phyloP scores from a whole-genome alignment of 2,888 invertebrate species.

The Anticlea derivata region DNA sequence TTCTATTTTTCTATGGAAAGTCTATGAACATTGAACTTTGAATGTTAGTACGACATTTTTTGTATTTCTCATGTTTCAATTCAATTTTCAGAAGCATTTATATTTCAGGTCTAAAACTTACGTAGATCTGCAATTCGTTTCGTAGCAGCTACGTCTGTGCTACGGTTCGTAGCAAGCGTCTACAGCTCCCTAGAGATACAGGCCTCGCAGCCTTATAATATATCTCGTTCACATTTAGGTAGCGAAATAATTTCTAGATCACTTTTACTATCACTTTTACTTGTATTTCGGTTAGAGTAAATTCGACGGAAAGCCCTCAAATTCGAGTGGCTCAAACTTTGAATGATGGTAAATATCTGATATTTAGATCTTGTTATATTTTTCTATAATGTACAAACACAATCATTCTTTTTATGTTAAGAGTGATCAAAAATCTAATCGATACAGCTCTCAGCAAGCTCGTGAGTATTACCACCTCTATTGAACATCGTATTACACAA shows the following conservation, averaged over 20 bases:
- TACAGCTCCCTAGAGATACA: conserved; percentile 72
- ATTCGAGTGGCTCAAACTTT: conserved; percentile 86
- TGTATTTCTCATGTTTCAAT: no score
- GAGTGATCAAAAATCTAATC: no score
- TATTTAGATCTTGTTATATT: conserved; percentile 1
- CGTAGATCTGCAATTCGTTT: conserved; percentile 60
- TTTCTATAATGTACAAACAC: no score
- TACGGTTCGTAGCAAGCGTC: conserved; percentile 69
- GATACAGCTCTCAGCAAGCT: no score
- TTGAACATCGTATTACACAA: no score
- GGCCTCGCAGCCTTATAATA: conserved; percentile 66
- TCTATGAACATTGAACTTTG: no score
- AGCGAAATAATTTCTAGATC: conserved; percentile 63
- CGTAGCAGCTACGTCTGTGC: conserved; percentile 66
- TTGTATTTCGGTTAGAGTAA: no score
- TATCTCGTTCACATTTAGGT: conserved; percentile 63
- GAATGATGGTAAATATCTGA: conserved; percentile 90
- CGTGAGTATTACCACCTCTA: no score
- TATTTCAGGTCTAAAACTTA: conserved; percentile 5
- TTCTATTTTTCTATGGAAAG: no score
- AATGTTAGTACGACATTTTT: no score
- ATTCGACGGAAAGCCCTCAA: no score
- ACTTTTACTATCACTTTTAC: conserved; percentile 31
- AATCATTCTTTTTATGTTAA: no score
- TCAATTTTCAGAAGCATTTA: neutral